Conservation (phyloP, 2,888 invertebrate genomes). For the Tineola bisselliella region DNA sequence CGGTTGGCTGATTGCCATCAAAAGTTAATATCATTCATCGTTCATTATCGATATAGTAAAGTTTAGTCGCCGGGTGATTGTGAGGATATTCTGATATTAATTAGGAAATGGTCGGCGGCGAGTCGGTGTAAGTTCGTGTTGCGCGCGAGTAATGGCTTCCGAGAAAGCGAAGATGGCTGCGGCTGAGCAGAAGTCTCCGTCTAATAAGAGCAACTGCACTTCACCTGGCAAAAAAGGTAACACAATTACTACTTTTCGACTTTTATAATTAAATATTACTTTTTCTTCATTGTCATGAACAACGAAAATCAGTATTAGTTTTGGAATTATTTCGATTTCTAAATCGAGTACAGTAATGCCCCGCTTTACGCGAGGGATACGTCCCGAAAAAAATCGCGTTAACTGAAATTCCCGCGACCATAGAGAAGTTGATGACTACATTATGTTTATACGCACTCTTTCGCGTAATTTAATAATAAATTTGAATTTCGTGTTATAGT, state of each 20-base stretch:
- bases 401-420: too few relatives aligned
- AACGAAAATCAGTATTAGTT: too few relatives aligned
- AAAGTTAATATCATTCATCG: constrained; percentile 46
- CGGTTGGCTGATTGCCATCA: constrained; percentile 43
- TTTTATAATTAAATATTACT: not conserved
- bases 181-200: constrained; percentile 54
- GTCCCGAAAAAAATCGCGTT: too few relatives aligned
- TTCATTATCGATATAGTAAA: constrained; percentile 37
- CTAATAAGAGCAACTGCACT: constrained; percentile 58
- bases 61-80: not conserved
- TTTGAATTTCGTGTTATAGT: too few relatives aligned
- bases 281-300: too few relatives aligned
- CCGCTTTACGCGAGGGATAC: too few relatives aligned
- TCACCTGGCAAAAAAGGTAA: constrained; percentile 65
- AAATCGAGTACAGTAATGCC: too few relatives aligned
- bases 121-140: constrained; percentile 21
- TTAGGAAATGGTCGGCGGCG: constrained; percentile 4
- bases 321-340: too few relatives aligned
- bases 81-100: constrained; percentile 4
- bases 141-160: constrained; percentile 46
- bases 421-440: too few relatives aligned
- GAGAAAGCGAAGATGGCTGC: constrained; percentile 63
- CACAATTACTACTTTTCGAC: not conserved
- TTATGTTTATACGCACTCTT: too few relatives aligned
- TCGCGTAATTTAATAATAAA: too few relatives aligned